phyloP scores from a whole-genome alignment of 2,113 vertebrate species.

The Macquaria ambigua region DNA sequence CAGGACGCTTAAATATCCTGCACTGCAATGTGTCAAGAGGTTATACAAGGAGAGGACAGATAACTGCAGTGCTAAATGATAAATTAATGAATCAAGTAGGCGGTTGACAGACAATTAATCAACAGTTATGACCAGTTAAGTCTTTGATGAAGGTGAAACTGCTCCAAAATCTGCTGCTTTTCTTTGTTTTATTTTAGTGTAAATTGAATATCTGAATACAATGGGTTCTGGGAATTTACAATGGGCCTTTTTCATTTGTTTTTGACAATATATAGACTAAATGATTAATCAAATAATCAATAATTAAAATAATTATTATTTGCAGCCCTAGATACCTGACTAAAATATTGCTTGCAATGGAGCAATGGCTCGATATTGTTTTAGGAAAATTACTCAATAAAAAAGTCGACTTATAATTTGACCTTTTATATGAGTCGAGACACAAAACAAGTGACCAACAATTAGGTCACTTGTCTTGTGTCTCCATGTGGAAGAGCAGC shows the following conservation, averaged over 20 bases:
- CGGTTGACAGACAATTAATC: background rate
- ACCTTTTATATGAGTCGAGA: too few relatives aligned
- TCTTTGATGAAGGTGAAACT: background rate
- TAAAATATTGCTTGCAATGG: background rate
- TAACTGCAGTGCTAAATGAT: background rate
- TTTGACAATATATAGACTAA: background rate
- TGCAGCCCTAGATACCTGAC: background rate
- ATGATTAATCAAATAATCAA: background rate
- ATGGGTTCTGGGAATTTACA: background rate
- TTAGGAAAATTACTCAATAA: background rate
- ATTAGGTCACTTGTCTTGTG: too few relatives aligned
- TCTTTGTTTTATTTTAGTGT: background rate
- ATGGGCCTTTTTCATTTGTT: background rate
- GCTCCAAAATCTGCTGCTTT: too few relatives aligned
- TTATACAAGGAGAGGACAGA: background rate
- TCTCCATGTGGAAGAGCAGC: too few relatives aligned
- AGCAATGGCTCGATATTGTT: background rate
- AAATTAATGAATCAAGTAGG: background rate
- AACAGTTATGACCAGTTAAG: background rate
- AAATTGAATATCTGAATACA: background rate
- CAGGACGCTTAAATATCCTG: conserved; percentile 7
- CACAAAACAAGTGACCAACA: too few relatives aligned
- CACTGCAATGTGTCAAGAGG: background rate
- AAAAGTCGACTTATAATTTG: too few relatives aligned
- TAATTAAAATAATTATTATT: background rate